Conservation (phyloP, 2,888 invertebrate species). For the Timandra comae region DNA sequence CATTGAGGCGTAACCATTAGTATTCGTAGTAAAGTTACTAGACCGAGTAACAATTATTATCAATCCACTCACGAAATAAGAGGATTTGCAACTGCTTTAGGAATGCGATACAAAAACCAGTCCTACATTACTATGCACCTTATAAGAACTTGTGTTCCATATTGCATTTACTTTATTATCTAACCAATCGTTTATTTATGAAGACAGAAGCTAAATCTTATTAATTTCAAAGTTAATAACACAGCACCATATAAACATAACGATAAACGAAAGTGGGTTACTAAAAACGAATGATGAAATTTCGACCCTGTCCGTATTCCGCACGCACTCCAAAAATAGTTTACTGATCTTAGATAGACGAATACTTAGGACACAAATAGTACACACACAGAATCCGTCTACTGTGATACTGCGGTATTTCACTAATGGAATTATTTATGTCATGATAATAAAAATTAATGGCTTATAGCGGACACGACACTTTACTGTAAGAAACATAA, state of each 20-base stretch:
- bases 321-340: conserved; percentile 29
- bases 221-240: background rate
- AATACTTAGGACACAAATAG: conserved; percentile 14
- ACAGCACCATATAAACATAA: conserved; percentile 22
- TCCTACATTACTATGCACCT: too few species aligned
- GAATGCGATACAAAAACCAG: too few species aligned
- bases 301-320: conserved; percentile 43
- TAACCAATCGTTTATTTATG: too few species aligned
- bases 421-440: too few species aligned
- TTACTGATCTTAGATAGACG: conserved; percentile 19
- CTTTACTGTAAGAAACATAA: conserved; percentile 1
- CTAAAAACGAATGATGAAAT: conserved; percentile 40
- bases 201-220: too few species aligned
- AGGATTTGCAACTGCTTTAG: background rate
- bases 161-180: too few species aligned
- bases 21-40: conserved; percentile 20
- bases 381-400: conserved; percentile 2
- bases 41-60: conserved; percentile 17
- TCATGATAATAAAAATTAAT: too few species aligned
- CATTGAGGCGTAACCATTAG: conserved; percentile 12
- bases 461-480: too few species aligned
- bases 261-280: conserved; percentile 49
- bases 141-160: too few species aligned
- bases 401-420: conserved; percentile 3
- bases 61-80: background rate